phyloP scores from a whole-genome alignment of 2,797 vertebrate species.

The Lutra lutra region DNA sequence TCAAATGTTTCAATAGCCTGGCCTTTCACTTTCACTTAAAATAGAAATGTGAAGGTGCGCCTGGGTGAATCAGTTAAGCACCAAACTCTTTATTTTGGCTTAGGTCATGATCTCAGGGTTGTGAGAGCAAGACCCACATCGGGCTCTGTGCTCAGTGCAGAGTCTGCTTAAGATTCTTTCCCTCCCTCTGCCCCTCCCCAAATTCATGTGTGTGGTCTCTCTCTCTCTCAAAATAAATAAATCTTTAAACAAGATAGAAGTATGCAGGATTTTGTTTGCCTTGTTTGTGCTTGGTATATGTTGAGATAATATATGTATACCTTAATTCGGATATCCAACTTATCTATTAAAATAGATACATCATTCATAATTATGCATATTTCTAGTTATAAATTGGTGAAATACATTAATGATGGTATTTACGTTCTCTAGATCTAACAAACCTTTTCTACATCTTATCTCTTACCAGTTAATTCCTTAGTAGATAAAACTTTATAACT shows the following conservation, averaged over 20 bases:
- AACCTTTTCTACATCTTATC: neutral
- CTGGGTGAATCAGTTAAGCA: neutral
- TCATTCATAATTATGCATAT: neutral
- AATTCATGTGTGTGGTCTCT: neutral
- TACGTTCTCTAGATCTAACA: neutral
- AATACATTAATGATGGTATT: neutral
- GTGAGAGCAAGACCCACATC: neutral
- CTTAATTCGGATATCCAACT: neutral
- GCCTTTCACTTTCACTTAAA: constrained; percentile 18
- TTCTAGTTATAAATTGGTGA: neutral
- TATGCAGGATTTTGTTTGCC: neutral
- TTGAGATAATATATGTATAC: neutral
- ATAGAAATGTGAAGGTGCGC: neutral
- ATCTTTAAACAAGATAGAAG: neutral
- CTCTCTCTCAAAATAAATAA: neutral
- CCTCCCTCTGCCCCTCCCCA: neutral
- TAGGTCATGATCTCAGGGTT: neutral
- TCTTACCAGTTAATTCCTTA: neutral
- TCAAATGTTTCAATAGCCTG: neutral
- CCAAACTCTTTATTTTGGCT: neutral
- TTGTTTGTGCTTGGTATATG: neutral
- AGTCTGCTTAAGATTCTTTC: neutral
- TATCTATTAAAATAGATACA: neutral
- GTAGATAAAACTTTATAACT: neutral
- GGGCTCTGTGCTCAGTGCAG: neutral